These are phyloP conservation scores for Procambarus virginalis DNA, from an alignment of 1,140 invertebrate genomes.

Conservation along the genomic window DNA sequence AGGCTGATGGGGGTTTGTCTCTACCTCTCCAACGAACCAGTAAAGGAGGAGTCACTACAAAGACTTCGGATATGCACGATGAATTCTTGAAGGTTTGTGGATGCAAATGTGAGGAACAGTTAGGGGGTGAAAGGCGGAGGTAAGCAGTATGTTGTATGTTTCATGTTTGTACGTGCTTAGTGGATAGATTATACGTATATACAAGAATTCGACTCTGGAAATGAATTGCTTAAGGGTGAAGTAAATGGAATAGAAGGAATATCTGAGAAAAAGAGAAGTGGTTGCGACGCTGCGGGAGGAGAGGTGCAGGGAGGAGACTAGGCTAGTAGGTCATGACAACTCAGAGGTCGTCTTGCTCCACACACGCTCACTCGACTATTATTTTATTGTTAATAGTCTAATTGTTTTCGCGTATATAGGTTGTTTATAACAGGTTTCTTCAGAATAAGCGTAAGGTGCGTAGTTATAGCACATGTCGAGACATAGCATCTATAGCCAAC, in stretches of 20 bases:
- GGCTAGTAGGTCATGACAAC: constrained; percentile 39
- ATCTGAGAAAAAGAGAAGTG: neutral
- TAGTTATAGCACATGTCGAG: neutral
- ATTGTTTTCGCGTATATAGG: neutral
- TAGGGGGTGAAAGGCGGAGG: too few species aligned
- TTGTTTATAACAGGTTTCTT: neutral
- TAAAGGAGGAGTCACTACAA: too few species aligned
- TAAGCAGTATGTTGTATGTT: too few species aligned
- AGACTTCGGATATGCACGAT: too few species aligned
- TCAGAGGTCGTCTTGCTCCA: neutral
- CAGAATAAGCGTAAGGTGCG: neutral
- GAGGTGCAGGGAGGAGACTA: constrained; percentile 24
- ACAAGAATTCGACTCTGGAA: neutral
- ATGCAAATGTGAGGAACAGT: too few species aligned
- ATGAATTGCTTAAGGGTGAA: neutral
- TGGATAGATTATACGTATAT: neutral
- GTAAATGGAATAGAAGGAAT: neutral
- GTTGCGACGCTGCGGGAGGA: neutral
- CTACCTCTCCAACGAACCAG: too few species aligned
- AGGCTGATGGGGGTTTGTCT: too few species aligned
- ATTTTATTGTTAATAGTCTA: neutral
- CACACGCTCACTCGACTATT: neutral
- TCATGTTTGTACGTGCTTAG: too few species aligned
- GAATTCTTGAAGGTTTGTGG: too few species aligned
- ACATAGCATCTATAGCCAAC: neutral